These are phyloP conservation scores for Psilopogon haemacephalus DNA, from an alignment of 2,113 vertebrate species.

Conservation along the genomic window DNA sequence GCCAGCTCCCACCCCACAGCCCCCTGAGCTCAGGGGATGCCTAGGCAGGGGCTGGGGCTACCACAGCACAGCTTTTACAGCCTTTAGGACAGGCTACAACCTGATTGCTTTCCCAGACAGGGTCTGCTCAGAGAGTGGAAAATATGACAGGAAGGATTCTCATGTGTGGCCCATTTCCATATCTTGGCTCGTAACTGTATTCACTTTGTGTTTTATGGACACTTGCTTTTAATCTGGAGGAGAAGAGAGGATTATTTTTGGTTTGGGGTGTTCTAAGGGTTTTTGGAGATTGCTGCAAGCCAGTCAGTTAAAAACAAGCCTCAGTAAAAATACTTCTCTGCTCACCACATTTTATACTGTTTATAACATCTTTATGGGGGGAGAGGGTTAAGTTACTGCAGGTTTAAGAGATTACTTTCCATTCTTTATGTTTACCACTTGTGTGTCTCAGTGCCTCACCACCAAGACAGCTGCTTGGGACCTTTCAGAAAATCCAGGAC, in stretches of 20 bases:
- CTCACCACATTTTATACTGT: slow-evolving; percentile 11
- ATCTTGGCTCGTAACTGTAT: slow-evolving; percentile 29
- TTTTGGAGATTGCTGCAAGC: slow-evolving; percentile 30
- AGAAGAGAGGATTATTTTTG: slow-evolving; percentile 44
- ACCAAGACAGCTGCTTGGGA: not conserved
- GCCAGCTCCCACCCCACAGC: not conserved
- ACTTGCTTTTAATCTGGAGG: slow-evolving; percentile 60
- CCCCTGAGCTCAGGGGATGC: fast-evolving
- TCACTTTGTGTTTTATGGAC: slow-evolving; percentile 31
- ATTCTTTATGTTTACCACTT: not conserved
- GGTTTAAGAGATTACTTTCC: slow-evolving; percentile 39
- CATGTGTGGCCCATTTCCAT: slow-evolving; percentile 64
- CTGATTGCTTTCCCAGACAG: slow-evolving; percentile 31
- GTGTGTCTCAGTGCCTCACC: not conserved
- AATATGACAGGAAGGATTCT: slow-evolving; percentile 65
- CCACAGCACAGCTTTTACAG: not conserved
- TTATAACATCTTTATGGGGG: slow-evolving; percentile 26
- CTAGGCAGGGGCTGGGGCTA: not conserved
- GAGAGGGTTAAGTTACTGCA: slow-evolving; percentile 32
- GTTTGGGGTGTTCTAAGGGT: not conserved
- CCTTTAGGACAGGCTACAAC: slow-evolving; percentile 43
- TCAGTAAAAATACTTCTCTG: slow-evolving; percentile 20
- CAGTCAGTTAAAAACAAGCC: slow-evolving; percentile 47
- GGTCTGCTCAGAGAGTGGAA: not conserved
- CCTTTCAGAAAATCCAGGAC: not conserved